Evolutionary conservation across 2,797 vertebrate species (phyloP), one percentile per base, ranked within the genome.

Genomic region (Artibeus jamaicensis): DNA sequence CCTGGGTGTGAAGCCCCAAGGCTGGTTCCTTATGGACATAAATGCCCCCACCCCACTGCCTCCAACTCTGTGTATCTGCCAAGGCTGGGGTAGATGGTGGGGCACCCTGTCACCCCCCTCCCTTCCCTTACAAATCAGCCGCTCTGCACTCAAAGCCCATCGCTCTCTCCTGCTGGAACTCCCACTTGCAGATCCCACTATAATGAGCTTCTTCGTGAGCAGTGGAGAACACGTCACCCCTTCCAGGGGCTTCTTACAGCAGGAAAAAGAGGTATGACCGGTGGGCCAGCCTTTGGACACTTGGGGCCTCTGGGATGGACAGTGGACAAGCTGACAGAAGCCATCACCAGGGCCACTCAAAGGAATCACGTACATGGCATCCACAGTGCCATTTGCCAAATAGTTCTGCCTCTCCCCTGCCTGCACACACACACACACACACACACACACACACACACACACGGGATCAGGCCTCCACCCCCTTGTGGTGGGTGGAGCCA

Each of bases 91-190:
- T 5, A 21, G n/a, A 37, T 0, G 3, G 7, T 1, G 8, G 12
- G 24, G 9, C 1, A 6, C 1, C 24, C 19, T 1, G 2, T 44
- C 82, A 18, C 9, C 5, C n/a, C n/a, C 18, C 1, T 0, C 9
- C 37, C 12, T 12, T 53, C 22, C 55, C 10, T 44, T 50, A 37
- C 37, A 68, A 4, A 44, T 8, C 10, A 2, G 21, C 44, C 70
- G 6, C 53, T 79, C 50, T 65, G 62, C 74, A 73, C 73, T 89
- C 81, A 21, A 94, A 81, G 55, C 55, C 19, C 88, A 50, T 3
- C 46, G 26, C 87, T 81, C 85, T 44, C 91, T 79, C 62, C 93
- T 78, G 5, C 16, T 48, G 24, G 78, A 57, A 73, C 59, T 70
- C 90, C 74, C 11, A 26, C 34, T 2, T 68, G 65, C 50, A 93